These are phyloP conservation scores for Tolmerus cingulatus DNA, from an alignment of 2,888 invertebrate species.

Conservation along the genomic window DNA sequence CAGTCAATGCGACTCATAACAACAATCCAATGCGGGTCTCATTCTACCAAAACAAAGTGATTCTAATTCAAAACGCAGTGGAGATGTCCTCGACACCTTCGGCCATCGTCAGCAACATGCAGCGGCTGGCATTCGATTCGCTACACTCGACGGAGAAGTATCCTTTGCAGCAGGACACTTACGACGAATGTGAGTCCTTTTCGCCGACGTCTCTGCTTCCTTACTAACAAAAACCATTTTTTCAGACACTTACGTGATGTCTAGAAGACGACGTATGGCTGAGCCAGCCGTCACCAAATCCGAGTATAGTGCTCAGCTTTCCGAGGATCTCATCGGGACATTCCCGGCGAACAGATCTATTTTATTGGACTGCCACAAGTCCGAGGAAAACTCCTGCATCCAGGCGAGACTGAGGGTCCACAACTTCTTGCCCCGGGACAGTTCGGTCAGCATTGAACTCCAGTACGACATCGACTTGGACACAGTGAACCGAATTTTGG, in stretches of 20 bases:
- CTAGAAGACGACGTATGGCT: constrained; percentile 55
- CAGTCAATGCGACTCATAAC: constrained; percentile 58
- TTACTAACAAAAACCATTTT: not conserved
- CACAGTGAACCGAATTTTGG: constrained; percentile 60
- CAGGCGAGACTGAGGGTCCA: constrained; percentile 58
- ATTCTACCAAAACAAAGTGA: constrained; percentile 58
- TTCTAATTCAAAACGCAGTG: constrained; percentile 57
- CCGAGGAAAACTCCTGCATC: constrained; percentile 57
- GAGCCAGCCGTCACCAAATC: constrained; percentile 55
- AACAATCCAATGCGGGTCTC: constrained; percentile 56
- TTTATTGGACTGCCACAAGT: constrained; percentile 61
- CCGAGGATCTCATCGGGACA: constrained; percentile 58
- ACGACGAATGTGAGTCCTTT: constrained; percentile 5
- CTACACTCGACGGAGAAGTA: constrained; percentile 44
- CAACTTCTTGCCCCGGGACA: constrained; percentile 56
- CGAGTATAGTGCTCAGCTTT: constrained; percentile 57
- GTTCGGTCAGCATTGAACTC: constrained; percentile 56
- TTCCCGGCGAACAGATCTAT: constrained; percentile 62
- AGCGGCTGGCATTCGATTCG: constrained; percentile 49
- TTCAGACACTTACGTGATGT: constrained; percentile 47
- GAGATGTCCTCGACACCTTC: constrained; percentile 52
- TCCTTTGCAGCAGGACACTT: constrained; percentile 42
- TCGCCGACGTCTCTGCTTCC: not conserved
- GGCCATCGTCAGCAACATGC: constrained; percentile 18
- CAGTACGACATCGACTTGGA: constrained; percentile 59